phyloP scores from a whole-genome alignment of 2,113 vertebrate species.

The Silurus glanis region DNA sequence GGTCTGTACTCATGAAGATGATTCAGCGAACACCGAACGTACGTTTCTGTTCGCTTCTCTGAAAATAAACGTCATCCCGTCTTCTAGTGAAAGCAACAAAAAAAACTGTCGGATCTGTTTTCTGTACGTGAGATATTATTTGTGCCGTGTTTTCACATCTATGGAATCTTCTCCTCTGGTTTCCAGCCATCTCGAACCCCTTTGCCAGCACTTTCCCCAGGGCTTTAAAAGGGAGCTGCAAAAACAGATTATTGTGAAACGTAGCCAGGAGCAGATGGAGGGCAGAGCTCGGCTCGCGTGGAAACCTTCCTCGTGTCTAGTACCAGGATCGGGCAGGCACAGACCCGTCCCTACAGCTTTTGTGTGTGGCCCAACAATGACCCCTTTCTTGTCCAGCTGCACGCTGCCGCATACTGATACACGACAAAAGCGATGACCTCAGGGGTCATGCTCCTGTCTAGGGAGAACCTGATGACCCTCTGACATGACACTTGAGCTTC shows the following conservation, averaged over 20 bases:
- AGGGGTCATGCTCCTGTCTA: not conserved
- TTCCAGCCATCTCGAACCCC: not conserved
- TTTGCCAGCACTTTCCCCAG: not conserved
- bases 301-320: not conserved
- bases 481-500: not conserved
- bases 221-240: not conserved
- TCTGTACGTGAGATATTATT: not conserved
- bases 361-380: slow-evolving; percentile 10
- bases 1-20: not conserved
- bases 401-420: not conserved
- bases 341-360: not conserved
- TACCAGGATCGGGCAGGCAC: slow-evolving; percentile 16
- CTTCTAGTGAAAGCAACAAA: not conserved
- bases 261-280: slow-evolving; percentile 1
- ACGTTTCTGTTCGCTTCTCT: not conserved
- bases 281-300: not conserved
- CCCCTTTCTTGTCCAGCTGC: not conserved
- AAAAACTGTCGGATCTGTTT: not conserved
- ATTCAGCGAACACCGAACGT: not conserved
- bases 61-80: not conserved
- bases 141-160: not conserved
- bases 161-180: not conserved
- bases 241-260: slow-evolving; percentile 5
- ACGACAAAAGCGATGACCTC: not conserved
- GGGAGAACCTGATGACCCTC: not conserved